These are phyloP conservation scores for Leguminivora glycinivorella DNA, from an alignment of 1,140 invertebrate species.

Conservation along the genomic window DNA sequence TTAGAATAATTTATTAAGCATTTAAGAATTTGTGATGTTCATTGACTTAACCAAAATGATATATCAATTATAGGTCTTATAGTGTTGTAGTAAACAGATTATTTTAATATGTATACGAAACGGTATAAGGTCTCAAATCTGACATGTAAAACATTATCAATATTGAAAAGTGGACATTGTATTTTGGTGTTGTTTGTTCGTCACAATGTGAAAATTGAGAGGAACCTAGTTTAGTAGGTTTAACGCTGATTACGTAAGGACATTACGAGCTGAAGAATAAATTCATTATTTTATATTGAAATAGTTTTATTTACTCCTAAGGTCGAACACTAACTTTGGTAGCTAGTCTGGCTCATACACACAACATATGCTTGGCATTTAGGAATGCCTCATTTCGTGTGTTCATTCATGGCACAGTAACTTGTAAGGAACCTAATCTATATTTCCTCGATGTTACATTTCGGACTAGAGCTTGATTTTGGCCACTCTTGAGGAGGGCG, in stretches of 20 bases:
- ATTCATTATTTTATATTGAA: conserved; percentile 38
- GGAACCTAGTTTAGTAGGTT: conserved; percentile 44
- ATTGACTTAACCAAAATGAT: conserved; percentile 29
- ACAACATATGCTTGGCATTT: too few species aligned
- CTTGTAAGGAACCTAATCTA: conserved; percentile 54
- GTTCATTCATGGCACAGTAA: conserved; percentile 32
- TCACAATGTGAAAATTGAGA: conserved; percentile 34
- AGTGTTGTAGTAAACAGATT: conserved; percentile 21
- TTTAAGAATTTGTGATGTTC: conserved; percentile 29
- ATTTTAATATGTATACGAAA: conserved; percentile 26
- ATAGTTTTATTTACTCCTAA: conserved; percentile 44
- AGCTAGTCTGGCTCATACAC: too few species aligned
- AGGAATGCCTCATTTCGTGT: neutral
- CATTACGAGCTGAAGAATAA: conserved; percentile 32
- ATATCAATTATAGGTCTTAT: conserved; percentile 29
- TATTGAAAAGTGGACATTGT: conserved; percentile 28
- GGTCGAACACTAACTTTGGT: too few species aligned
- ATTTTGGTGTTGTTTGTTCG: conserved; percentile 40
- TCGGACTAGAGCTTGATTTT: conserved; percentile 58
- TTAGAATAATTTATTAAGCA: conserved; percentile 23
- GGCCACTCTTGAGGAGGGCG: conserved; percentile 59
- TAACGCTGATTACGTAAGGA: conserved; percentile 31
- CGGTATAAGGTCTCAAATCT: conserved; percentile 24
- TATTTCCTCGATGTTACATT: conserved; percentile 64
- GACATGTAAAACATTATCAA: conserved; percentile 25